Conservation (phyloP, 2,797 vertebrate species). For the Macrochelys suwanniensis region DNA sequence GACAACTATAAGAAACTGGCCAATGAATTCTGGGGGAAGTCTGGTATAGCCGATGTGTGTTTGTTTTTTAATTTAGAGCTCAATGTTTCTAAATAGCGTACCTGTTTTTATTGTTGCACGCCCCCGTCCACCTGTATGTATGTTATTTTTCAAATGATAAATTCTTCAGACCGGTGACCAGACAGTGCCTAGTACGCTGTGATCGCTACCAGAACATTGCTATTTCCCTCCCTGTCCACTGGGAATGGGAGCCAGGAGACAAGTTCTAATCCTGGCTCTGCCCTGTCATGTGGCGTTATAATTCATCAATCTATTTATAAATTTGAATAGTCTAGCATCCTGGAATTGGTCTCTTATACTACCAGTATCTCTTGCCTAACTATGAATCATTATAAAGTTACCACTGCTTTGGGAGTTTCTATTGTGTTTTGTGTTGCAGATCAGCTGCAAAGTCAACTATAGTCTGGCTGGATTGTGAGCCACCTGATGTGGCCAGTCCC, state of each 20-base stretch:
- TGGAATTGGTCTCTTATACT: background rate
- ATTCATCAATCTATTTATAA: background rate
- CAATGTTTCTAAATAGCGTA: too few species aligned
- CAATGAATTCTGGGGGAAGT: too few species aligned
- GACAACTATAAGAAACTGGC: too few species aligned
- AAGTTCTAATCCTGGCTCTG: background rate
- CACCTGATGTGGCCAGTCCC: background rate
- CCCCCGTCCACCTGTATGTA: too few species aligned
- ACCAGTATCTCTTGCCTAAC: background rate
- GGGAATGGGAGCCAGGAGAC: background rate
- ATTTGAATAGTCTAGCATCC: background rate
- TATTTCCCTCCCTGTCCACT: background rate
- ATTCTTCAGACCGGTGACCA: too few species aligned
- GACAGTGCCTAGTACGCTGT: background rate
- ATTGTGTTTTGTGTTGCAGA: background rate
- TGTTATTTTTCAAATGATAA: too few species aligned
- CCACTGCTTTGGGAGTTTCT: background rate
- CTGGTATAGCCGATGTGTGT: too few species aligned
- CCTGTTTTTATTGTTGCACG: too few species aligned
- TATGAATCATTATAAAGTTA: background rate
- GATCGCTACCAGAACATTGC: background rate
- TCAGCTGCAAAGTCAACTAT: background rate
- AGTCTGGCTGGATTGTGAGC: background rate
- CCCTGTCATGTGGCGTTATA: background rate
- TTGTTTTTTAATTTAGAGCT: too few species aligned